phyloP scores from a whole-genome alignment of 2,113 vertebrate species.

The Mastomys coucha region DNA sequence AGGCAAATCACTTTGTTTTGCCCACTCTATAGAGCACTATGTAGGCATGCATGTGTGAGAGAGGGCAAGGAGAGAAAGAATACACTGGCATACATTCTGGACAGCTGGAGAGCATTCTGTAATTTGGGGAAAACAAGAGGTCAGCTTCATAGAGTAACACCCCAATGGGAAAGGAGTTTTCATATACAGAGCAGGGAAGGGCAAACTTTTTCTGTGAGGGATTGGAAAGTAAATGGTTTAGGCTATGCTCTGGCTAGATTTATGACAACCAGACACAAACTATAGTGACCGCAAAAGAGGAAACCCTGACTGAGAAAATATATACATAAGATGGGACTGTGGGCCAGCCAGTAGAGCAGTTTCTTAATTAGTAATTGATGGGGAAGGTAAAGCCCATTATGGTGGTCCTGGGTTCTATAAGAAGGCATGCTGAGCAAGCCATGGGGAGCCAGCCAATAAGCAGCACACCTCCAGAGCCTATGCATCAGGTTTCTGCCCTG shows the following conservation, averaged over 20 bases:
- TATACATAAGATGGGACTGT: no score
- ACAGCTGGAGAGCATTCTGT: background rate
- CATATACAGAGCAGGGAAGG: background rate
- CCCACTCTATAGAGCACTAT: background rate
- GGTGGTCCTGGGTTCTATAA: background rate
- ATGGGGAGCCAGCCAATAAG: background rate
- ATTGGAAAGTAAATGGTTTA: background rate
- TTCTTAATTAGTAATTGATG: background rate
- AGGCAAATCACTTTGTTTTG: conserved; percentile 43
- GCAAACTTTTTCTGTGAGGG: background rate
- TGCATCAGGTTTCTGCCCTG: background rate
- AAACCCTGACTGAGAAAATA: background rate
- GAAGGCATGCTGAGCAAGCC: background rate
- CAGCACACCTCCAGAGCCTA: background rate
- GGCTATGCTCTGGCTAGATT: background rate
- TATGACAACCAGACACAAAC: background rate
- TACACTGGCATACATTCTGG: background rate
- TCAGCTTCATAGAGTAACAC: background rate
- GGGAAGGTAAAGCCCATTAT: background rate
- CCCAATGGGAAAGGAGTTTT: background rate
- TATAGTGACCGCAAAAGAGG: background rate
- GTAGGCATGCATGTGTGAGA: background rate
- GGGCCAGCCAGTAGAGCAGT: background rate
- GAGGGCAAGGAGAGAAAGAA: background rate
- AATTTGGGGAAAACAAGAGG: background rate